phyloP scores from a whole-genome alignment of 2,113 vertebrate genomes.

The Blennius ocellaris region DNA sequence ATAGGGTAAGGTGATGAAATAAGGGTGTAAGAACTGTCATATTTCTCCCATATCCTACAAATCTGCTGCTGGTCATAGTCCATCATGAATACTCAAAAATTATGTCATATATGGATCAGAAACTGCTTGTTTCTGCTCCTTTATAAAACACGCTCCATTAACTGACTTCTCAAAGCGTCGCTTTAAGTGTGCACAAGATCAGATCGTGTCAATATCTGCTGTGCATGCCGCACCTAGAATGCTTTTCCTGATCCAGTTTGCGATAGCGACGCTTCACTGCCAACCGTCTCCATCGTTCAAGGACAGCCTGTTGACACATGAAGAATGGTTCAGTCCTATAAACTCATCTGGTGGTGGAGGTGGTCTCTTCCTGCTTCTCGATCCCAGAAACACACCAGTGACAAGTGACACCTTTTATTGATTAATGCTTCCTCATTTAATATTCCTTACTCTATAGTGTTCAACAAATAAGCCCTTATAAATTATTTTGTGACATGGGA shows the following conservation, averaged over 20 bases:
- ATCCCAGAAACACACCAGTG: slow-evolving; percentile 7
- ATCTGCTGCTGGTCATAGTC: neutral
- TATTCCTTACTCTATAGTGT: slow-evolving; percentile 20
- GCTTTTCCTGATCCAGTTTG: slow-evolving; percentile 23
- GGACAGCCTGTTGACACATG: slow-evolving; percentile 50
- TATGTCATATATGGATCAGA: neutral
- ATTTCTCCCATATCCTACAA: neutral
- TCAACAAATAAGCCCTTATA: slow-evolving; percentile 33
- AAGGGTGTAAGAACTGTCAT: neutral
- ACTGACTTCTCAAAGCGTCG: slow-evolving; percentile 8
- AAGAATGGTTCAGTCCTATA: slow-evolving; percentile 63
- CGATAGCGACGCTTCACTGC: slow-evolving; percentile 31
- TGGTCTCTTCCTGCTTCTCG: slow-evolving; percentile 25
- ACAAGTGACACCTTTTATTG: slow-evolving; percentile 63
- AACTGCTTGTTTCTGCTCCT: neutral
- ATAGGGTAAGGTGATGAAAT: neutral
- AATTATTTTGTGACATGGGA: slow-evolving; percentile 30
- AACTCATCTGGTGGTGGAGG: slow-evolving; percentile 42
- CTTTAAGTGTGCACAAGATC: slow-evolving; percentile 18
- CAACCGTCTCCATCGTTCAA: slow-evolving; percentile 54
- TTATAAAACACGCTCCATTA: slow-evolving; percentile 2
- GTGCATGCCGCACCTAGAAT: slow-evolving; percentile 12
- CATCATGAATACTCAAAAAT: neutral
- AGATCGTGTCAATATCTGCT: slow-evolving; percentile 14
- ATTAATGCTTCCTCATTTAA: slow-evolving; percentile 56